A percentile compares a stretch with the other conserved stretches of the same genome.
Evolutionary conservation across 2,113 vertebrate species (phyloP).

Genomic region (western clawed frog (Xenopus tropicalis)): DNA sequence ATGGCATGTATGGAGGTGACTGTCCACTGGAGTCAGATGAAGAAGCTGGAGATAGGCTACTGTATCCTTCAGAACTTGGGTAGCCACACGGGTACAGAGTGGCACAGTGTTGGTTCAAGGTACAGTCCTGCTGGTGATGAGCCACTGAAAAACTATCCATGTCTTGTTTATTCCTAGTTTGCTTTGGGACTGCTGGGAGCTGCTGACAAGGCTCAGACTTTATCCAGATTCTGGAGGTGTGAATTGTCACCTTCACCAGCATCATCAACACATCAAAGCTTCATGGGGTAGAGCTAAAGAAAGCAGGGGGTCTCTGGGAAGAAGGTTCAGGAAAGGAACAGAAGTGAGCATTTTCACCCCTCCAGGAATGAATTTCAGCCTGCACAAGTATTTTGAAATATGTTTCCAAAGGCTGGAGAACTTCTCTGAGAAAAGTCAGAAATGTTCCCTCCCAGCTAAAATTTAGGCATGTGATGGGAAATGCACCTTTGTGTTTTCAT

Average conservation of each 20-base stretch:
- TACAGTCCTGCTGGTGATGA: slow-evolving; percentile 53
- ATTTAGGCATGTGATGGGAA: neutral
- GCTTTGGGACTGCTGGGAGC: accelerated
- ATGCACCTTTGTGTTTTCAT: slow-evolving; percentile 17
- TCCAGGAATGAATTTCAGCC: slow-evolving; percentile 25
- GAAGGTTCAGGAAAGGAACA: slow-evolving; percentile 51
- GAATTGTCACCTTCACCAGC: slow-evolving; percentile 65
- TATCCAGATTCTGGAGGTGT: slow-evolving; percentile 62
- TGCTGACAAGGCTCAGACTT: slow-evolving; percentile 53
- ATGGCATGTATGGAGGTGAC: slow-evolving; percentile 50
- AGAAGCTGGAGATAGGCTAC: slow-evolving; percentile 77
- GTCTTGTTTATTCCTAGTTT: neutral
- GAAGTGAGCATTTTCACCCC: slow-evolving; percentile 38
- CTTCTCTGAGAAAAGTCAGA: slow-evolving; percentile 39
- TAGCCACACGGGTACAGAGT: slow-evolving; percentile 51
- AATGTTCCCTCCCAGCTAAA: slow-evolving; percentile 27
- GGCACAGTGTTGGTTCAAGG: slow-evolving; percentile 46
- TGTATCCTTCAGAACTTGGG: slow-evolving; percentile 9
- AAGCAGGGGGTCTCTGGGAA: slow-evolving; percentile 80
- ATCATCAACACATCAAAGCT: slow-evolving; percentile 66
- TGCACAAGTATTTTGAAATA: slow-evolving; percentile 26
- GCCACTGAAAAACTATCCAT: slow-evolving; percentile 54
- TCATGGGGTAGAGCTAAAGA: slow-evolving; percentile 49
- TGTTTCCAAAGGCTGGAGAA: slow-evolving; percentile 17
- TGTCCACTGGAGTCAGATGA: slow-evolving; percentile 69